phyloP scores from a whole-genome alignment of 2,888 invertebrate genomes.

The Callyntrura sp. region DNA sequence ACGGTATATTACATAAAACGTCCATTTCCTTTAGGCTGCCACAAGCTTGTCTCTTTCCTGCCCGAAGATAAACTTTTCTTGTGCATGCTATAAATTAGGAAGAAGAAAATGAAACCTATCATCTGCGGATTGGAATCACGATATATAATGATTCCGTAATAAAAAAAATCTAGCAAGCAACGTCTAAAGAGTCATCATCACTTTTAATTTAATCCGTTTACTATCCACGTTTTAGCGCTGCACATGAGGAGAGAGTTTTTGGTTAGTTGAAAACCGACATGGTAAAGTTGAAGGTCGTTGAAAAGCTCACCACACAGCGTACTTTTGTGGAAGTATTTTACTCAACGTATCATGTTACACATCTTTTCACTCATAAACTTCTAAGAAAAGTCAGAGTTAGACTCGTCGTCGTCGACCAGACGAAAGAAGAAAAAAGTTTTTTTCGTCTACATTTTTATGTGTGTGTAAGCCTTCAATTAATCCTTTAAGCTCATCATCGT shows the following conservation, averaged over 20 bases:
- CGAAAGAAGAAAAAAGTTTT: neutral
- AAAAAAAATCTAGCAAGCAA: slow-evolving; percentile 36
- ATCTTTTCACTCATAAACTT: too few species aligned
- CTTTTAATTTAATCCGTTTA: slow-evolving; percentile 32
- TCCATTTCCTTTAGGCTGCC: neutral
- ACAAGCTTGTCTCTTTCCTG: slow-evolving; percentile 35
- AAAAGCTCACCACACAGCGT: too few species aligned
- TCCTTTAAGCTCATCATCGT: slow-evolving; percentile 57
- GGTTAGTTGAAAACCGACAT: neutral
- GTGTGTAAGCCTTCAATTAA: slow-evolving; percentile 62
- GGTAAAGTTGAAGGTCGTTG: slow-evolving; percentile 15
- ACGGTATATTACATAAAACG: neutral
- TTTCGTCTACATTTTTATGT: neutral
- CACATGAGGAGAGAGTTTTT: neutral
- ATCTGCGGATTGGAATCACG: slow-evolving; percentile 4
- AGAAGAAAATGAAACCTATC: slow-evolving; percentile 54
- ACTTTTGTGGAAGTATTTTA: too few species aligned
- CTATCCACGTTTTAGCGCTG: neutral
- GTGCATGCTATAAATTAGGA: slow-evolving; percentile 44
- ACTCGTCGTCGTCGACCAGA: too few species aligned
- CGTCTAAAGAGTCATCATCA: neutral
- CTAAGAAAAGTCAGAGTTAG: too few species aligned
- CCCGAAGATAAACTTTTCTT: slow-evolving; percentile 35
- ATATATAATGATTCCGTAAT: neutral
- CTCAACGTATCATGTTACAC: too few species aligned